Evolutionary conservation across 2,888 invertebrate genomes (phyloP), one percentile per base, ranked within the genome.

Genomic region (Chelonus formosanus): DNA sequence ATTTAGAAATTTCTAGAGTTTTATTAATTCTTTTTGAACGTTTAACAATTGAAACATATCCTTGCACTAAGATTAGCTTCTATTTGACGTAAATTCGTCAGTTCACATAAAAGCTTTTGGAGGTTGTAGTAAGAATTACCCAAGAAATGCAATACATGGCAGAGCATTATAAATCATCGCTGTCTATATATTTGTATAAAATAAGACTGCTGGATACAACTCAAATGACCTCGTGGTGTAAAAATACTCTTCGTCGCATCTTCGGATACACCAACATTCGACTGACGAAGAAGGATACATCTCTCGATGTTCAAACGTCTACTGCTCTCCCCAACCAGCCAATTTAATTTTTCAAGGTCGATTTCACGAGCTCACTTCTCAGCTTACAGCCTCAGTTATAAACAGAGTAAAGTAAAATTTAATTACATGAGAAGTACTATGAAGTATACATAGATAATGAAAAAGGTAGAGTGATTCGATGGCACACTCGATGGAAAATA

Each of bases 271-370:
- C 32, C 48, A 52, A 34, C 34, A 52, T 5, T 32, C 5, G 34
- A 52, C 52, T 52, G 52, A 52, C 52, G 52, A 52, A 52, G 52
- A 52, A 52, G 52, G 52, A 52, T 52, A 53, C 44, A 70, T 72
- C 72, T 75, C 67, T 69, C 64, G 67, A 68, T 67, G 35, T 47
- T 20, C 7, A 35, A 20, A 44, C 47, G 47, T 47, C 58, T 47
- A 59, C 59, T 32, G 59, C 59, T 10, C 52, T 40, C 40, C 40
- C 40, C 55, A 59, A 53, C 56, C 67, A 45, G 55, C 70, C 72
- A 71, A 73, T 75, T 71, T 71, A 71, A 70, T 70, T 68, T 36
- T 44, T 61, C 71, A 71, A 73, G 71, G 73, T 74, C 71, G 70
- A 72, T 72, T 73, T 71, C 63, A 70, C 65, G 69, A 70, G 68